phyloP scores from a whole-genome alignment of 2,888 invertebrate genomes.

The Pseudococcus longispinus region DNA sequence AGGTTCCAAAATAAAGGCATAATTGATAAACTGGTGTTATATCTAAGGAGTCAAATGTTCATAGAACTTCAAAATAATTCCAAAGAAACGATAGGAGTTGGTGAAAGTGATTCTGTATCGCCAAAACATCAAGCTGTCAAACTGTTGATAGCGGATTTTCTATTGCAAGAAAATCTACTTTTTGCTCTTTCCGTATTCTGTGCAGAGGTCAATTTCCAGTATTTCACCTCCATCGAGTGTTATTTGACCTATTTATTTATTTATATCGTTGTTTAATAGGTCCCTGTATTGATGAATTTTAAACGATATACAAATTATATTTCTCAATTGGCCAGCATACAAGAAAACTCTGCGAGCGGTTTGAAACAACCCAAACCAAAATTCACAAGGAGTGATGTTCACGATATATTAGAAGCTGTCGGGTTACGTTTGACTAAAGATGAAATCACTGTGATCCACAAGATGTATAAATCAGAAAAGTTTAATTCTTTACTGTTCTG shows the following conservation, averaged over 20 bases:
- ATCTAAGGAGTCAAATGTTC: slow-evolving; percentile 44
- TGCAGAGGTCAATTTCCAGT: slow-evolving; percentile 2
- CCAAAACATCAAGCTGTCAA: slow-evolving; percentile 39
- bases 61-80: slow-evolving; percentile 37
- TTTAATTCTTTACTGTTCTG: slow-evolving; percentile 29
- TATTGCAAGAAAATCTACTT: slow-evolving; percentile 49
- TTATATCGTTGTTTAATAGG: not conserved
- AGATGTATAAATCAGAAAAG: slow-evolving; percentile 31
- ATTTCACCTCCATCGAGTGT: not conserved
- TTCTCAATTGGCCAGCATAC: not conserved
- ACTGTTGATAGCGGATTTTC: slow-evolving; percentile 43
- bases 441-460: not conserved
- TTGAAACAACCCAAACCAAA: slow-evolving; percentile 17
- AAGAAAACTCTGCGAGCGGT: not conserved
- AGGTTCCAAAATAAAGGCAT: slow-evolving; percentile 50
- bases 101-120: not conserved
- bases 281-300: slow-evolving; percentile 28
- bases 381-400: slow-evolving; percentile 5
- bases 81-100: not conserved
- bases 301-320: slow-evolving; percentile 38
- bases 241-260: not conserved
- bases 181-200: slow-evolving; percentile 51
- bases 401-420: slow-evolving; percentile 24
- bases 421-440: slow-evolving; percentile 1
- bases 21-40: not conserved